These are phyloP conservation scores for Urocitellus parryii DNA, from an alignment of 2,113 vertebrate genomes.

Conservation along the genomic window DNA sequence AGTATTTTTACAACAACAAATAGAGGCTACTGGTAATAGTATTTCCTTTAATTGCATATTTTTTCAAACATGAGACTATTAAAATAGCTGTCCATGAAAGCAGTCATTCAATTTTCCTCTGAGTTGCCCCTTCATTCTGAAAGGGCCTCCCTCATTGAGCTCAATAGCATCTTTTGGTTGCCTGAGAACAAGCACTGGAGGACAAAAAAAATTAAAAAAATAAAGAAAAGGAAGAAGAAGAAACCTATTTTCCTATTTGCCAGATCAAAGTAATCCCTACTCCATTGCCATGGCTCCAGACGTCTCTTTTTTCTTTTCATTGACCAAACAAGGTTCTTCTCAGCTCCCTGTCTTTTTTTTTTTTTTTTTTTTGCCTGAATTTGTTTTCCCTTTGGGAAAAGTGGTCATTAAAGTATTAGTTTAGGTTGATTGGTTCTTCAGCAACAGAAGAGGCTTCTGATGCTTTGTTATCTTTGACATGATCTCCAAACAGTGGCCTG, in stretches of 20 bases:
- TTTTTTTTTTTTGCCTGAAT: slow-evolving; percentile 73
- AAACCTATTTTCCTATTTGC: slow-evolving; percentile 80
- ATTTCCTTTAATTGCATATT: slow-evolving; percentile 81
- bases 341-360: slow-evolving; percentile 54
- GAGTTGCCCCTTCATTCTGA: slow-evolving; percentile 83
- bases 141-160: slow-evolving; percentile 85
- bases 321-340: slow-evolving; percentile 90
- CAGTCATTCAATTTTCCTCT: slow-evolving; percentile 81
- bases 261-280: slow-evolving; percentile 94
- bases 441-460: slow-evolving; percentile 78
- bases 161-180: slow-evolving; percentile 85
- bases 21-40: slow-evolving; percentile 79
- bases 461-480: slow-evolving; percentile 80
- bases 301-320: slow-evolving; percentile 92
- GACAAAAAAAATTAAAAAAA: slow-evolving; percentile 41
- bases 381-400: slow-evolving; percentile 86
- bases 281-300: slow-evolving; percentile 96
- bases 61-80: slow-evolving; percentile 82
- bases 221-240: slow-evolving; percentile 79
- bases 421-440: slow-evolving; percentile 84
- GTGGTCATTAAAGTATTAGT: slow-evolving; percentile 88
- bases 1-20: slow-evolving; percentile 76
- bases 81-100: slow-evolving; percentile 81
- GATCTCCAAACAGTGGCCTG: slow-evolving; percentile 75
- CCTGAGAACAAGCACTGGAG: slow-evolving; percentile 82